Conservation (phyloP, 2,888 invertebrate species). For the Auanema freiburgensis region DNA sequence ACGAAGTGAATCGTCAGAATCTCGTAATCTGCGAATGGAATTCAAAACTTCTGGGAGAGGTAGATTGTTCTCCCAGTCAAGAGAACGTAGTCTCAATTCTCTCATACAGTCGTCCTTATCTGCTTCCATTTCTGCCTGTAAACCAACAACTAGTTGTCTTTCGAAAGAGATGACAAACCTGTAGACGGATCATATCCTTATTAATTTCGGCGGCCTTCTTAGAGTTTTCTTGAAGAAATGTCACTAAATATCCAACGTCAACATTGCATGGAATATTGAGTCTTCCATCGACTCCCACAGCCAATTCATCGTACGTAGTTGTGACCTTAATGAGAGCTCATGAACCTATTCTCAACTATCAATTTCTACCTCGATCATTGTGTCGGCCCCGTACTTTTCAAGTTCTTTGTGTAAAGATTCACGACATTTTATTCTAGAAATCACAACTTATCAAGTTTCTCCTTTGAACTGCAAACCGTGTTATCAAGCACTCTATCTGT, state of each 20-base stretch:
- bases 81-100: slow-evolving; percentile 30
- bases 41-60: slow-evolving; percentile 25
- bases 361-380: slow-evolving; percentile 31
- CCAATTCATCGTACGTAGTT: slow-evolving; percentile 55
- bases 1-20: slow-evolving; percentile 20
- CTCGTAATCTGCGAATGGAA: slow-evolving; percentile 26
- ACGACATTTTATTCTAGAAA: slow-evolving; percentile 25
- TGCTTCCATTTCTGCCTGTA: slow-evolving; percentile 17
- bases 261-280: slow-evolving; percentile 61
- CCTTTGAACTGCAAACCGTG: slow-evolving; percentile 17
- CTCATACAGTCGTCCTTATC: slow-evolving; percentile 23
- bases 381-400: slow-evolving; percentile 25
- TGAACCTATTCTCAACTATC: background rate
- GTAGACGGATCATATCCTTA: slow-evolving; percentile 29
- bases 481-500: slow-evolving; percentile 34
- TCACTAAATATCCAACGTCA: slow-evolving; percentile 45
- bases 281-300: slow-evolving; percentile 50
- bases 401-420: slow-evolving; percentile 29
- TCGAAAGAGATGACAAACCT: slow-evolving; percentile 19
- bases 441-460: background rate
- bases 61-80: slow-evolving; percentile 36
- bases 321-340: slow-evolving; percentile 25
- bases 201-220: slow-evolving; percentile 27
- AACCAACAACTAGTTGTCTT: background rate
- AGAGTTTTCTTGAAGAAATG: slow-evolving; percentile 48